Percentiles rank a stretch among this genome's conserved stretches.
Evolutionary conservation across 2,113 vertebrate species (phyloP).

Genomic region (Casuarius casuarius): DNA sequence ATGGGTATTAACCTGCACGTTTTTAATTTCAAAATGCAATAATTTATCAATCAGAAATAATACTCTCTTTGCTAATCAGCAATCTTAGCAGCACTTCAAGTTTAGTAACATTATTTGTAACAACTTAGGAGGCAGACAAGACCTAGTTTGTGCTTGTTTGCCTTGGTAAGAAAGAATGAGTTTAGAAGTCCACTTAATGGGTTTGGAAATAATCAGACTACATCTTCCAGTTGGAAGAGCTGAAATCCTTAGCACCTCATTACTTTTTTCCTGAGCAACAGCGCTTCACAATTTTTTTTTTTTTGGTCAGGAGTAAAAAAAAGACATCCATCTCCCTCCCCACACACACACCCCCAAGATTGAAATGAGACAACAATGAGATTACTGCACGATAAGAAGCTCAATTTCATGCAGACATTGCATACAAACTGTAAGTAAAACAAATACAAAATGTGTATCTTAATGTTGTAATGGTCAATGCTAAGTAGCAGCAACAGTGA

Average conservation of each 20-base stretch:
- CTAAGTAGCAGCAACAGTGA: not conserved
- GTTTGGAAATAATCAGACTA: slow-evolving; percentile 17
- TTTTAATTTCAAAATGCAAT: not conserved
- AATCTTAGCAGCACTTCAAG: not conserved
- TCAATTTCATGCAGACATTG: not conserved
- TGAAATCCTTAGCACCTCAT: not conserved
- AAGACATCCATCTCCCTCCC: not conserved
- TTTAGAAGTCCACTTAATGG: not conserved
- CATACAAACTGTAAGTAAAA: not conserved
- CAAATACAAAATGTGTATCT: not conserved
- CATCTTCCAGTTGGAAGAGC: not conserved
- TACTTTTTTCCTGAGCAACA: not conserved
- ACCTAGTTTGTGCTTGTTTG: not conserved
- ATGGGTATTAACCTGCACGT: not conserved
- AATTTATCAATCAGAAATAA: not conserved
- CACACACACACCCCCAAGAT: not conserved
- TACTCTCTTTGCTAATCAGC: not conserved
- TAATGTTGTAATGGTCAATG: accelerated
- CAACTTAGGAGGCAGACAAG: not conserved
- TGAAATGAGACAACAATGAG: not conserved
- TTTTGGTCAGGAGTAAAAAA: not conserved
- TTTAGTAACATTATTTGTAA: not conserved
- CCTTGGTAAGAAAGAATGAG: not conserved
- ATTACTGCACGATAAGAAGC: not conserved
- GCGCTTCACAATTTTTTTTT: not conserved